These are phyloP conservation scores for Geophilus truncorum DNA, from an alignment of 2,888 invertebrate genomes.

Conservation along the genomic window DNA sequence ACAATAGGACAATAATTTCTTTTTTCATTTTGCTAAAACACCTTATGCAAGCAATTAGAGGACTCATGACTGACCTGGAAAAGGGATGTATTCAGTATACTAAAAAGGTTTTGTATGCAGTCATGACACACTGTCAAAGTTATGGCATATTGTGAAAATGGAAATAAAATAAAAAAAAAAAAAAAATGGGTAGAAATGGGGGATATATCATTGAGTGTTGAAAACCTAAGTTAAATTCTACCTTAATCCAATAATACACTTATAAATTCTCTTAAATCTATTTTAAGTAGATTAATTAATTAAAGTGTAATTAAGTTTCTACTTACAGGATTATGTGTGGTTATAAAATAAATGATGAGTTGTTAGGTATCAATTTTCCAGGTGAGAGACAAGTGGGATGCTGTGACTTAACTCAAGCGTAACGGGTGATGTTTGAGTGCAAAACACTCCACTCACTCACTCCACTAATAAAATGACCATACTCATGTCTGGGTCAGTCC, in stretches of 20 bases:
- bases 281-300: too few relatives aligned
- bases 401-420: too few relatives aligned
- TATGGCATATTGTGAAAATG: too few relatives aligned
- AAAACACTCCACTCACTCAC: not conserved
- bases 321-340: too few relatives aligned
- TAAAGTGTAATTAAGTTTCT: too few relatives aligned
- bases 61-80: not conserved
- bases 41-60: not conserved
- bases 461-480: slow-evolving; percentile 8
- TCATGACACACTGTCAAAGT: too few relatives aligned
- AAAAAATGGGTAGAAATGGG: too few relatives aligned
- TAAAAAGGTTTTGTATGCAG: not conserved
- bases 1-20: not conserved
- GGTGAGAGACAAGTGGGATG: not conserved
- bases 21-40: not conserved
- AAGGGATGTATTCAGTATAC: not conserved
- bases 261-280: too few relatives aligned
- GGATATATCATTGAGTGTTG: too few relatives aligned
- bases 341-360: not conserved
- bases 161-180: too few relatives aligned
- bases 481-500: not conserved
- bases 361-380: not conserved
- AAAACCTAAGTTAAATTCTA: too few relatives aligned
- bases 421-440: not conserved
- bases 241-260: too few relatives aligned